Evolutionary conservation across 2,797 vertebrate genomes (phyloP), one percentile per base, ranked within the genome.

Genomic region (Psittacula derbiana): DNA sequence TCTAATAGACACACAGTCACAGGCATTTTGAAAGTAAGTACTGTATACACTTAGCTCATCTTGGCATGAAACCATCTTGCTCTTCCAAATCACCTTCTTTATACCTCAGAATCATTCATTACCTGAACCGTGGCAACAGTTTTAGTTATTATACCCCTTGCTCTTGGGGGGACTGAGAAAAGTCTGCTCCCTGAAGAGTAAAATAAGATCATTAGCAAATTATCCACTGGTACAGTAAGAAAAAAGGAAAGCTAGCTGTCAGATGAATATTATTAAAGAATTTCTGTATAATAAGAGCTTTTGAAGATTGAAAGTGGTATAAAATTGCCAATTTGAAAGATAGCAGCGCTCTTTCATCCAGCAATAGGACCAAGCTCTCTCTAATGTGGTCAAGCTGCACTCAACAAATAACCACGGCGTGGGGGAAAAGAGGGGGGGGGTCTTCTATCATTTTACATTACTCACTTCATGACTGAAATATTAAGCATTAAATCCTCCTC

Each of bases 171-270:
- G 13, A 74, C 27, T 57, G 62, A 74, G 67, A 96, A 95, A 94
- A 86, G 17, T 75, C 58, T 85, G 30, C 41, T 95, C 64, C 85
- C 80, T 92, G 57, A 88, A 89, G 74, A 93, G 83, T 71, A 83
- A 95, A 95, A 82, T 94, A 94, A 93, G 61, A 95, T 90, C 91
- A 92, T 96, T 92, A 96, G 74, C 60, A 95, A 94, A 96, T 87
- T 94, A 88, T 82, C 40, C 50, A 74, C 70, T 64, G 55, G 55
- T 84, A 70, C 40, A 44, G 41, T 46, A 87, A 76, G 67, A 55
- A 92, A 92, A 92, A 92, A 82, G 47, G 74, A 84, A 83, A 90
- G 71, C 27, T 80, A 88, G 64, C 24, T 92, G 62, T 46, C 80
- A 93, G 90, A 86, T 90, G 70, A 87, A 96, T 84, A 92, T 96